These are phyloP conservation scores for Apantesis nais DNA, from an alignment of 2,888 invertebrate species.

Conservation along the genomic window DNA sequence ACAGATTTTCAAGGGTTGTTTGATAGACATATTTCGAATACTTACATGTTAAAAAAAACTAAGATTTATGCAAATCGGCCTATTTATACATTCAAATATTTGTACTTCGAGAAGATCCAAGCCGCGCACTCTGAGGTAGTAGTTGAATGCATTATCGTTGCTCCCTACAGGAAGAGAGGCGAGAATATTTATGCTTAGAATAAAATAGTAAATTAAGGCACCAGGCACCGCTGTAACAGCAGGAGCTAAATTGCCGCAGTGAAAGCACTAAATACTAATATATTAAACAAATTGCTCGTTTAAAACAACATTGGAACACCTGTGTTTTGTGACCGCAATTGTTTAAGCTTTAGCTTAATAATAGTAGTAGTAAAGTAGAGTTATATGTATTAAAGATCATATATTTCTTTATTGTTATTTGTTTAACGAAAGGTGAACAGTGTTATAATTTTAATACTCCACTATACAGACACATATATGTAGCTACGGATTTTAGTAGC, in stretches of 20 bases:
- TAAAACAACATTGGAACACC: conserved; percentile 41
- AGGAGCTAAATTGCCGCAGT: conserved; percentile 33
- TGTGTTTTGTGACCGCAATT: conserved; percentile 33
- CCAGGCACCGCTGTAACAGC: conserved; percentile 36
- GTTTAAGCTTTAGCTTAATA: conserved; percentile 21
- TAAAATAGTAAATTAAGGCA: conserved; percentile 40
- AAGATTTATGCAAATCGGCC: neutral
- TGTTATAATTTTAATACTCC: neutral
- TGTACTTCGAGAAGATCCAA: neutral
- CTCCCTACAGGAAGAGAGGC: neutral
- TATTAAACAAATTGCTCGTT: conserved; percentile 43
- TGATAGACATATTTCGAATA: no score
- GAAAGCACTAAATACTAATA: conserved; percentile 40
- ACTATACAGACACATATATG: neutral
- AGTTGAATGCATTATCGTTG: neutral
- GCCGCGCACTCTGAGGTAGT: no score
- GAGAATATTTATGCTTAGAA: conserved; percentile 28
- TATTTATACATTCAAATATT: neutral
- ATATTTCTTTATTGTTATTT: neutral
- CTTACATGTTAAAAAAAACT: neutral
- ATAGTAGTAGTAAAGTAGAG: conserved; percentile 22
- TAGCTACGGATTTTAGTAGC: no score
- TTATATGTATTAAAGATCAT: conserved; percentile 17
- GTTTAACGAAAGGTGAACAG: neutral
- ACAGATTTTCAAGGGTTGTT: no score